A percentile compares a stretch with the other conserved stretches of the same genome.
Evolutionary conservation across 37 sponge, comb jelly and placozoan species (phyloP).

Genomic region (Trichoplax adhaerens): DNA sequence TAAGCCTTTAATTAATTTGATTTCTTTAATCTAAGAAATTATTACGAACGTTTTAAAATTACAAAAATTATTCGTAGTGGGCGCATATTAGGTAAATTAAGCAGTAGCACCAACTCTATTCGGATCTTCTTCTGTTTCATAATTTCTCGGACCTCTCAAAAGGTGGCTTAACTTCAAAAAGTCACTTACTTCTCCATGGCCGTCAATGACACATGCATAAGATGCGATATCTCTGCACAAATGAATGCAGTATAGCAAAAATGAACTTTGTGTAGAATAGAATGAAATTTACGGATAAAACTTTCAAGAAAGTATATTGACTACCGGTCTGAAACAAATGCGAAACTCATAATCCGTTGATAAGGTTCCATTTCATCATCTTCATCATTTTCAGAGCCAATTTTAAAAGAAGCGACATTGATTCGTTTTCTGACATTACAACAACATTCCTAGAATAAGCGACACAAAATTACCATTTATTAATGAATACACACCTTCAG

Average conservation of each 20-base stretch:
- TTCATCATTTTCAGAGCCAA: no score
- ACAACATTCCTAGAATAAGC: background rate
- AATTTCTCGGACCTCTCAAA: conserved; percentile 33
- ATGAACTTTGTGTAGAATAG: background rate
- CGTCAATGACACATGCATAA: conserved; percentile 41
- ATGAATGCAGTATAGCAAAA: background rate
- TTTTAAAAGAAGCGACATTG: no score
- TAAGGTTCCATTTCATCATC: background rate
- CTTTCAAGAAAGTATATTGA: background rate
- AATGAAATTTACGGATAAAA: background rate
- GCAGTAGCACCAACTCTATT: conserved; percentile 19
- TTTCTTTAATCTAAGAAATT: background rate
- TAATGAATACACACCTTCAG: background rate
- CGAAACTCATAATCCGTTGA: conserved; percentile 34
- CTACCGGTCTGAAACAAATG: conserved; percentile 44
- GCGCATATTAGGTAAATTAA: background rate
- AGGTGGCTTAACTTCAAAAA: conserved; percentile 35
- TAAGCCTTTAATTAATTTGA: background rate
- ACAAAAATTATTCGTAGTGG: background rate
- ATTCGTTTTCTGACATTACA: no score
- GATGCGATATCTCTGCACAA: conserved; percentile 31
- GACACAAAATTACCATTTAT: background rate
- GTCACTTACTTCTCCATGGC: conserved; percentile 43
- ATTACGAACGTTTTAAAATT: conserved; percentile 3
- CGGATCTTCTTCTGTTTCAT: conserved; percentile 23